phyloP scores from a whole-genome alignment of 2,888 invertebrate species.

The Orchesella flavescens region DNA sequence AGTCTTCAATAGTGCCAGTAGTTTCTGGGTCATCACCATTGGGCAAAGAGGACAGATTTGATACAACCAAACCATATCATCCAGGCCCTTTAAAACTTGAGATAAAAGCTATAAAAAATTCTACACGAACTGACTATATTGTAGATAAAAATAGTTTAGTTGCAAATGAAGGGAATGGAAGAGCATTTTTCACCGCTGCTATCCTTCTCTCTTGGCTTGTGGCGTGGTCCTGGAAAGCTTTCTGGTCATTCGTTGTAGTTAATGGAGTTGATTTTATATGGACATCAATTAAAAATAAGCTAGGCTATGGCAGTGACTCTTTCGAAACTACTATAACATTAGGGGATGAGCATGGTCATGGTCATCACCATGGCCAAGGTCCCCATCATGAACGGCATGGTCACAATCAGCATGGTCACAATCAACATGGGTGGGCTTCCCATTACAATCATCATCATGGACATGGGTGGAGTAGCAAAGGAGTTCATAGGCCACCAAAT shows the following conservation, averaged over 20 bases:
- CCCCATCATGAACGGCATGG: conserved; percentile 16
- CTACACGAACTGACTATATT: conserved; percentile 32
- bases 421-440: neutral
- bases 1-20: neutral
- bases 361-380: neutral
- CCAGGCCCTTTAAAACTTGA: conserved; percentile 58
- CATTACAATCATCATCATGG: neutral
- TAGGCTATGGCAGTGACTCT: conserved; percentile 48
- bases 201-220: conserved; percentile 42
- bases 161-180: conserved; percentile 25
- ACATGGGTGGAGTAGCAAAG: neutral
- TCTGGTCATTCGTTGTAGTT: conserved; percentile 47
- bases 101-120: conserved; percentile 54
- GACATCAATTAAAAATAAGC: conserved; percentile 26
- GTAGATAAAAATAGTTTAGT: conserved; percentile 21
- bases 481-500: neutral
- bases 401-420: neutral
- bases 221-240: conserved; percentile 37
- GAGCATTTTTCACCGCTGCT: conserved; percentile 32
- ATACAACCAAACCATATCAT: conserved; percentile 38
- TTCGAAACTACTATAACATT: conserved; percentile 52
- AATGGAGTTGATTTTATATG: conserved; percentile 39
- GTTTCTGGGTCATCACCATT: neutral
- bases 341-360: conserved; percentile 30
- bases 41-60: conserved; percentile 20